Evolutionary conservation across 1,140 invertebrate species (phyloP), one percentile per base, ranked within the genome.

Genomic region (Bilobella aurantiaca): DNA sequence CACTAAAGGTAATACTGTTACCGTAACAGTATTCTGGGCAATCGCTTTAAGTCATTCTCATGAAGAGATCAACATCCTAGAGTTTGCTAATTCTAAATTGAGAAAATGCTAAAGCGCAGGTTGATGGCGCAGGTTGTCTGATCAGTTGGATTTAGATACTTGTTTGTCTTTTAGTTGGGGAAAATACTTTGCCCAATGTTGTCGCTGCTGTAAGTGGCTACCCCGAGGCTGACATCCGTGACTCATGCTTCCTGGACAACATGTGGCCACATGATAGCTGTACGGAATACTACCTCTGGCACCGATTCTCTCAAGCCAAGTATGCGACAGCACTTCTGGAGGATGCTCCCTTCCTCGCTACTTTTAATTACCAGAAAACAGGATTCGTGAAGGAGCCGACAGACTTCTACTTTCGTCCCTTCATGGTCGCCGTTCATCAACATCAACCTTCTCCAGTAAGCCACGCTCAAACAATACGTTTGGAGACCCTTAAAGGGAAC

Each of bases 361-460:
- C 74, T 34, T 79, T 78, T 62, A 77, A 79, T 70, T 78, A 77
- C 66, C 29, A 75, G 5, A 75, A 74, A 25, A 69, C 70, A 25
- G 79, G 79, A 5, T 80, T 80, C 71, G 62, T 74, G 16, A 46
- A 73, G 2, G 64, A 71, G 29, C 79, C 79, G 1, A 76, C 75
- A 0, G 75, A 79, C 65, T 76, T 75, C 71, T 80, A 79, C 64
- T 65, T 76, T 5, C 58, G 78, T 3, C 75, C 77, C 14, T 75
- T 78, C 59, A 76, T 75, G 68, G 31, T 68, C 0, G 66, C 68
- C 12, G 66, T 47, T 31, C 37, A 64, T 30, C 27, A 42, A 3
- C 23, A 62, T 2, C 23, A 32, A 3, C 47, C 32, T 28, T 16
- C 37, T 18, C 18, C 60, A 37, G 62, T 64, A 47, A 64, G 57